phyloP scores from a whole-genome alignment of 2,888 invertebrate genomes.

The Neoascia interrupta region DNA sequence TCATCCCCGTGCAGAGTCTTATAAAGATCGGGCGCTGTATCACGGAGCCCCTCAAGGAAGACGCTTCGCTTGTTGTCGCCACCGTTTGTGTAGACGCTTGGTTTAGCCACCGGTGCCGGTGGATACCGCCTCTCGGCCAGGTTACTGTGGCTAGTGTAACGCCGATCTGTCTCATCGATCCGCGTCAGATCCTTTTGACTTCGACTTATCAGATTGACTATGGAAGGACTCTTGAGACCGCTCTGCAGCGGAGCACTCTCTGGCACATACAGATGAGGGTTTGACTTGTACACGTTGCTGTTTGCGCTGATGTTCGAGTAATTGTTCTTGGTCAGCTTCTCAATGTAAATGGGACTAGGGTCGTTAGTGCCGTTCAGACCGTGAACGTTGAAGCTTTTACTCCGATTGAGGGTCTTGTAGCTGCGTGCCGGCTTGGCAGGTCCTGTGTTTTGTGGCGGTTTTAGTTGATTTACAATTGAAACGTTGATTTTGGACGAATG shows the following conservation, averaged over 20 bases:
- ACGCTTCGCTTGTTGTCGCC: slow-evolving; percentile 83
- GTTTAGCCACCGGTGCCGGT: slow-evolving; percentile 31
- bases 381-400: slow-evolving; percentile 92
- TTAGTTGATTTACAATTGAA: slow-evolving; percentile 82
- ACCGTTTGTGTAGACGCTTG: slow-evolving; percentile 45
- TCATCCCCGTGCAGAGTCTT: slow-evolving; percentile 86
- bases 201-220: slow-evolving; percentile 91
- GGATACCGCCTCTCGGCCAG: slow-evolving; percentile 64
- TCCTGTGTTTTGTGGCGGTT: slow-evolving; percentile 79
- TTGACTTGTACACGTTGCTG: slow-evolving; percentile 85
- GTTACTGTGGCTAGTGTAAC: slow-evolving; percentile 71
- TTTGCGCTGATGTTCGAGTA: slow-evolving; percentile 74
- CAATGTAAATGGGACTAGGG: slow-evolving; percentile 79
- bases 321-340: slow-evolving; percentile 77
- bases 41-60: slow-evolving; percentile 85
- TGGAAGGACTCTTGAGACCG: slow-evolving; percentile 88
- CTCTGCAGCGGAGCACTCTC: slow-evolving; percentile 75
- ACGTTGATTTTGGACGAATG: slow-evolving; percentile 85
- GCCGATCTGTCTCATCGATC: slow-evolving; percentile 78
- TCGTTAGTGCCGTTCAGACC: slow-evolving; percentile 81
- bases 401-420: slow-evolving; percentile 88
- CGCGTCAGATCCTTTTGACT: slow-evolving; percentile 89
- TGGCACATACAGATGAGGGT: slow-evolving; percentile 87
- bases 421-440: slow-evolving; percentile 90
- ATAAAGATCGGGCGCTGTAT: slow-evolving; percentile 86